A percentile compares a stretch with the other conserved stretches of the same genome.
Conservation (phyloP, 2,888 invertebrate genomes). For the Lepidochitona cinerea region DNA sequence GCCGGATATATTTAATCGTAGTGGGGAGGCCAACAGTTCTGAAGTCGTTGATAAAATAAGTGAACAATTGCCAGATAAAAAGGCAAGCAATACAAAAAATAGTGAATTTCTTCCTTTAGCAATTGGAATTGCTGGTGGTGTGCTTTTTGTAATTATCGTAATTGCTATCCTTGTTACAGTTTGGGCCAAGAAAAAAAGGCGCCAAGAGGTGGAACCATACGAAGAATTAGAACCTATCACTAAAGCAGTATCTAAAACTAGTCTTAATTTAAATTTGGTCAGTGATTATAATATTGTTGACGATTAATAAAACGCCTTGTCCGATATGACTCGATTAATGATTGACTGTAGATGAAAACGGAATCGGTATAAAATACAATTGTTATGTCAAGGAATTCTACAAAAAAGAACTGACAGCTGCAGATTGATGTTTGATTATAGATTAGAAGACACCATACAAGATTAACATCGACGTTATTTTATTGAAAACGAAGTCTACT, state of each 20-base stretch:
- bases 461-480: no score
- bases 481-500: no score
- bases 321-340: no score
- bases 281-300: not conserved
- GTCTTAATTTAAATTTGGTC: not conserved
- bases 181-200: not conserved
- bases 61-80: not conserved
- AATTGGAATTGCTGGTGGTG: not conserved
- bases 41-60: not conserved
- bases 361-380: no score
- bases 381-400: no score
- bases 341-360: no score
- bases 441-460: no score
- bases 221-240: not conserved
- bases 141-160: not conserved
- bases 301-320: not conserved
- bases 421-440: no score
- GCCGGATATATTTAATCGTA: no score
- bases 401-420: no score
- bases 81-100: not conserved
- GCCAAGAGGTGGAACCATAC: not conserved
- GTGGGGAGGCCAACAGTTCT: no score
- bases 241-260: not conserved
- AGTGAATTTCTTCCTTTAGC: not conserved
- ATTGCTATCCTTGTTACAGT: not conserved